Evolutionary conservation across 2,888 invertebrate genomes (phyloP).

Genomic region (Nowickia ferox): DNA sequence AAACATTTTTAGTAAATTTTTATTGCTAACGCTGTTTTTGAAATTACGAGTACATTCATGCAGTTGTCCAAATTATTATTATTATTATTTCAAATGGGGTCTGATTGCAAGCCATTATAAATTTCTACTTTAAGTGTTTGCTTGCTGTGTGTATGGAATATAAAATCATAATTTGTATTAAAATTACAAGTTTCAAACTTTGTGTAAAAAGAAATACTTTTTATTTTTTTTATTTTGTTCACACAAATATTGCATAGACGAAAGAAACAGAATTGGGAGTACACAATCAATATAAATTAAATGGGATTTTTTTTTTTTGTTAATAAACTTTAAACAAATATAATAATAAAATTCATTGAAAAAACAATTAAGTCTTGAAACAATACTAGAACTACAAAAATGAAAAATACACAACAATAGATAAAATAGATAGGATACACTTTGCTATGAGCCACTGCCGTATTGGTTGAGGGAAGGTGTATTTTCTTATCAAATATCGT

Average conservation of each 20-base stretch:
- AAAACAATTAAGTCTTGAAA: constrained; percentile 58
- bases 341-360: constrained; percentile 48
- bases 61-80: too few relatives aligned
- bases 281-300: not conserved
- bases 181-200: too few relatives aligned
- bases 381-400: constrained; percentile 26
- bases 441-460: not conserved
- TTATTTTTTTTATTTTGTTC: not conserved
- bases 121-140: too few relatives aligned
- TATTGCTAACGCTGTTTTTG: too few relatives aligned
- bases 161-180: too few relatives aligned
- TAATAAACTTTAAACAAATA: constrained; percentile 27
- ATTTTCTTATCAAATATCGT: not conserved
- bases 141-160: too few relatives aligned
- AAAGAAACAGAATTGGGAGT: not conserved
- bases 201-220: too few relatives aligned
- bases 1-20: too few relatives aligned
- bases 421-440: constrained; percentile 16
- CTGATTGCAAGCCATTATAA: too few relatives aligned
- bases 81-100: too few relatives aligned
- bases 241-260: too few relatives aligned
- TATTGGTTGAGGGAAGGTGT: constrained; percentile 14
- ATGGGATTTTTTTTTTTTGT: constrained; percentile 18
- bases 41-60: too few relatives aligned
- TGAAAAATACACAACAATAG: constrained; percentile 23